These are phyloP conservation scores for Axinella damicornis DNA, from an alignment of 37 sponge, comb jelly and placozoan species.

Conservation along the genomic window DNA sequence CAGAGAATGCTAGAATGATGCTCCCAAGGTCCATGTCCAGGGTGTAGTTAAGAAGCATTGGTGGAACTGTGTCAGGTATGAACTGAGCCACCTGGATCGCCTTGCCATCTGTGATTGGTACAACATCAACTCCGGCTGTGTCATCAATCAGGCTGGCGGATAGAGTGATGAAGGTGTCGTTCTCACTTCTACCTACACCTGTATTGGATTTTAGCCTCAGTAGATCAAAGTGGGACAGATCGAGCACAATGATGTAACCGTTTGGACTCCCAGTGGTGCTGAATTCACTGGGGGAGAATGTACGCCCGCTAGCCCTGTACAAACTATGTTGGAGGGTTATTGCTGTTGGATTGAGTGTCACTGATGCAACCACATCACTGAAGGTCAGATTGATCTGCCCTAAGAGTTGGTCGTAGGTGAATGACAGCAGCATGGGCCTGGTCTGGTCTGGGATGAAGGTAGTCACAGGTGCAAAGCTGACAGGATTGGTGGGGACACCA, in stretches of 20 bases:
- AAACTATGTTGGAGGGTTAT: slow-evolving; percentile 83
- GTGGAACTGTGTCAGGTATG: slow-evolving; percentile 76
- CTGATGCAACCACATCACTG: slow-evolving; percentile 83
- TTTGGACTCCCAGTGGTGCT: slow-evolving; percentile 80
- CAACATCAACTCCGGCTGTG: slow-evolving; percentile 77
- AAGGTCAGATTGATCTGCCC: slow-evolving; percentile 84
- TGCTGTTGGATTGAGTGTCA: slow-evolving; percentile 77
- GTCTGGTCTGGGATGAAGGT: slow-evolving; percentile 77
- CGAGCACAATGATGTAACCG: slow-evolving; percentile 79
- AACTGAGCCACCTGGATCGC: slow-evolving; percentile 61
- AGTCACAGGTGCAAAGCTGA: neutral
- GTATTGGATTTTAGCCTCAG: slow-evolving; percentile 80
- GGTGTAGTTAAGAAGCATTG: slow-evolving; percentile 71
- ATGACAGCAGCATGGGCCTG: slow-evolving; percentile 72
- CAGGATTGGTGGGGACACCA: slow-evolving; percentile 37
- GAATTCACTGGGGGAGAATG: slow-evolving; percentile 61
- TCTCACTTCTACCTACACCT: slow-evolving; percentile 68
- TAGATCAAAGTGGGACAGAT: slow-evolving; percentile 84
- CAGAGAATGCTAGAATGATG: slow-evolving; percentile 80
- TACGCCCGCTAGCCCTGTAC: slow-evolving; percentile 39
- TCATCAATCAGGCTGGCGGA: slow-evolving; percentile 85
- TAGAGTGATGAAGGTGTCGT: slow-evolving; percentile 85
- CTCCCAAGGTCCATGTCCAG: slow-evolving; percentile 77
- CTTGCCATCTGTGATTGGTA: slow-evolving; percentile 89
- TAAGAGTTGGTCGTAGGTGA: slow-evolving; percentile 74